A percentile compares a stretch with the other conserved stretches of the same genome.
phyloP scores from a whole-genome alignment of 1,140 invertebrate species.

The Battus philenor region DNA sequence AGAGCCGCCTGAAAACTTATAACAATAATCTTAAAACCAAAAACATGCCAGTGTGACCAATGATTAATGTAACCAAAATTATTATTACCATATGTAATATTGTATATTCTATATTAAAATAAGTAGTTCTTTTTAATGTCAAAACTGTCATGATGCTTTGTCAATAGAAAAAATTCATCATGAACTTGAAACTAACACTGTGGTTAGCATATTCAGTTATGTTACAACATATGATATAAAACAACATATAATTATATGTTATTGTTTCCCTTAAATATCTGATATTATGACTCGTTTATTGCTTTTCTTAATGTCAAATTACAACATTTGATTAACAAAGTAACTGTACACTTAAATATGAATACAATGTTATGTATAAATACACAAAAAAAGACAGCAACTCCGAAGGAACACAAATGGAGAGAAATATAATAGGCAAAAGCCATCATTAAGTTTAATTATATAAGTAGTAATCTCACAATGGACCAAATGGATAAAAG shows the following conservation, averaged over 20 bases:
- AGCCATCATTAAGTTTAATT: neutral
- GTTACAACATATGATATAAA: conserved; percentile 3
- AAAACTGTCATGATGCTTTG: too few relatives aligned
- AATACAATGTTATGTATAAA: conserved; percentile 9
- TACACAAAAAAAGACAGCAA: neutral
- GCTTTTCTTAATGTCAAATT: conserved; percentile 11
- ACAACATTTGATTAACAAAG: conserved; percentile 3
- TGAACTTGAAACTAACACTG: too few relatives aligned
- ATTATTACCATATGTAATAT: too few relatives aligned
- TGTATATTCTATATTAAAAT: too few relatives aligned
- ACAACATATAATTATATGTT: neutral
- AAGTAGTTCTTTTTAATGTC: too few relatives aligned
- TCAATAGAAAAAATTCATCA: too few relatives aligned
- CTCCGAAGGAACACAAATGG: neutral
- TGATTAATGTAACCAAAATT: too few relatives aligned
- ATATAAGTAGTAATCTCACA: conserved; percentile 21
- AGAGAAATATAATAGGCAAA: neutral
- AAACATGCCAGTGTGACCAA: too few relatives aligned
- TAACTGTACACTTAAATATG: neutral
- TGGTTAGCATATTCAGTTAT: neutral
- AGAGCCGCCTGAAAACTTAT: too few relatives aligned
- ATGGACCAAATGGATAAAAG: conserved; percentile 47
- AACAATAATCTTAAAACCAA: too few relatives aligned
- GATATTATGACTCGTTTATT: conserved; percentile 12
- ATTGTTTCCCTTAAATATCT: neutral